phyloP scores from a whole-genome alignment of 2,888 invertebrate species.

The Lasioglossum zephyrum region DNA sequence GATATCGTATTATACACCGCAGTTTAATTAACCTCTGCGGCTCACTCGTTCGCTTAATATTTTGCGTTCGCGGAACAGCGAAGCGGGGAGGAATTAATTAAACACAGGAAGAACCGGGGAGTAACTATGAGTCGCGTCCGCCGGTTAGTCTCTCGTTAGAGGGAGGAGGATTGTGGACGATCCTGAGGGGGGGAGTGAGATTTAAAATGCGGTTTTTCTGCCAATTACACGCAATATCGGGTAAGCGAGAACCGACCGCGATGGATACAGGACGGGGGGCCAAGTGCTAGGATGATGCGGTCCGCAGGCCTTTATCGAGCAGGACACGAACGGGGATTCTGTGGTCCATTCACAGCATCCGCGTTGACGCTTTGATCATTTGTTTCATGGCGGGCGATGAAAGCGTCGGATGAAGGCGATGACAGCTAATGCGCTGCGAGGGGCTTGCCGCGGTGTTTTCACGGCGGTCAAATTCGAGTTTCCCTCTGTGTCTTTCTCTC shows the following conservation, averaged over 20 bases:
- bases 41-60: slow-evolving; percentile 50
- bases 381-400: slow-evolving; percentile 75
- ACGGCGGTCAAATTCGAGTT: slow-evolving; percentile 66
- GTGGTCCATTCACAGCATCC: slow-evolving; percentile 74
- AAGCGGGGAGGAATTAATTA: slow-evolving; percentile 49
- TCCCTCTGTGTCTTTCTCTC: slow-evolving; percentile 40
- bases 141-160: neutral
- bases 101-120: slow-evolving; percentile 25
- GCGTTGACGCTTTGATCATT: slow-evolving; percentile 78
- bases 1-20: slow-evolving; percentile 45
- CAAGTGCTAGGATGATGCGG: slow-evolving; percentile 56
- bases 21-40: slow-evolving; percentile 53
- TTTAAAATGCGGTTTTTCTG: slow-evolving; percentile 56
- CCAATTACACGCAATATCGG: slow-evolving; percentile 55
- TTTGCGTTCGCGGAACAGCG: slow-evolving; percentile 42
- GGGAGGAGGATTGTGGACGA: neutral
- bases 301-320: slow-evolving; percentile 65
- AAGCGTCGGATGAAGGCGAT: slow-evolving; percentile 73
- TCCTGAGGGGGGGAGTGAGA: slow-evolving; percentile 14
- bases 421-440: slow-evolving; percentile 72
- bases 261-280: slow-evolving; percentile 26
- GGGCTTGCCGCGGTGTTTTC: slow-evolving; percentile 72
- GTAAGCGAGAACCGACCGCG: slow-evolving; percentile 32
- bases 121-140: neutral
- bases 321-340: slow-evolving; percentile 65